These are phyloP conservation scores for Kryptopterus vitreolus DNA, from an alignment of 2,797 vertebrate genomes.

Conservation along the genomic window DNA sequence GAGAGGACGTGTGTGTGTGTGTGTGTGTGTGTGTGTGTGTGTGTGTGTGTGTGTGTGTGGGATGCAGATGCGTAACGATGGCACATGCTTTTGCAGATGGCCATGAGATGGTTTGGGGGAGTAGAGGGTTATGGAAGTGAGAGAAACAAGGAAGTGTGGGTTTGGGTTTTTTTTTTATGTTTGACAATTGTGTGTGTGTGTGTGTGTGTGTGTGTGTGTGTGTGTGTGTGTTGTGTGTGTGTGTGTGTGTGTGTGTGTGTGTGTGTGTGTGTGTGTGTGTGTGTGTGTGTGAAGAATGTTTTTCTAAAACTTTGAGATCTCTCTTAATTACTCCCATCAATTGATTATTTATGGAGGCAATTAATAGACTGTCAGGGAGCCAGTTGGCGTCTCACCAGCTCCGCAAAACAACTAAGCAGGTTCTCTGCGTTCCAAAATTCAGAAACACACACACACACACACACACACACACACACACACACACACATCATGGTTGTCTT, in stretches of 20 bases:
- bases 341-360: conserved; percentile 62
- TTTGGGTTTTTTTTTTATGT: not conserved
- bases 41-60: conserved; percentile 19
- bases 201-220: conserved; percentile 20
- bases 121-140: conserved; percentile 27
- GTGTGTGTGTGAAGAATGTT: conserved; percentile 39
- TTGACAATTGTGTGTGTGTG: conserved; percentile 9
- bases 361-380: conserved; percentile 57
- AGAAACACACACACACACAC: conserved; percentile 33
- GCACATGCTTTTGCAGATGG: conserved; percentile 25
- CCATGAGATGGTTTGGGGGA: conserved; percentile 20
- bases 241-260: conserved; percentile 23
- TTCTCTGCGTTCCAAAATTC: conserved; percentile 38
- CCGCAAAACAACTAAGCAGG: conserved; percentile 42
- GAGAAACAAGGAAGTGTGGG: conserved; percentile 15
- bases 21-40: conserved; percentile 23
- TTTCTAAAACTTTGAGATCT: conserved; percentile 55
- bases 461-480: conserved; percentile 18
- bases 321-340: conserved; percentile 59
- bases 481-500: conserved; percentile 23
- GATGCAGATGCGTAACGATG: conserved; percentile 31
- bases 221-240: conserved; percentile 23
- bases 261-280: conserved; percentile 21
- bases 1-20: conserved; percentile 24
- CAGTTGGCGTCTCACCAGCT: conserved; percentile 54